Base-by-base conservation (phyloP, 2,888 invertebrate species). In the Trichogramma evanescens region DNA sequence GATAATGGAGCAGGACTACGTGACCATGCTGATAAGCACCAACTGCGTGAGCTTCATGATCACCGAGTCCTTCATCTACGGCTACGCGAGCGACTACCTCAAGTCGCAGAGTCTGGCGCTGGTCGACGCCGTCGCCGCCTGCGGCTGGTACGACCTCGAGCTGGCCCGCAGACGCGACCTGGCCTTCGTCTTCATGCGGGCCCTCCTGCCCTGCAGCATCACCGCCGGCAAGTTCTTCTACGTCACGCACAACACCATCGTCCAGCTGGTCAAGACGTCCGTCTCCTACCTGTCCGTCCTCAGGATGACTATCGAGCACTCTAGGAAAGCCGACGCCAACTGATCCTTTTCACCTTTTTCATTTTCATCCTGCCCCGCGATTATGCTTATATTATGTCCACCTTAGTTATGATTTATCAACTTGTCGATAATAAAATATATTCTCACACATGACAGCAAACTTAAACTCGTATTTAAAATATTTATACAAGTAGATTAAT, bases 211-310 rank as follows among this genome's bases (percentile, higher is more conserved):
- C 10, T 43, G 64, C 6, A 41, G 55, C 38, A 66, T 66, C 5
- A 64, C 63, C 1, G 66, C 63, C 0, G 66, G 66, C 38, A 66
- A 66, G 59, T 66, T 66, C 49, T 65, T 65, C 43, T 55, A 53
- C 46, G 55, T 66, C 44, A 63, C 66, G 0, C 52, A 63, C 6
- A 63, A 55, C 26, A 66, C 66, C 6, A 63, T 64, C 6, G 42
- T 64, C 2, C 58, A 62, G 38, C 49, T 66, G n/a, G n/a, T 66
- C 4, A 66, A 63, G 52, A 66, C 62, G 0, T 50, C 58, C 0
- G 39, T 53, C 13, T 63, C 66, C 3, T 64, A 57, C n/a, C 50
- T 64, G 7, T 64, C 64, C 6, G 64, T 64, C 0, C n/a, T 64
- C 8, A 13, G 62, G 13, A 40, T 64, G 2, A 64, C 61, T 0